Evolutionary conservation across 2,888 invertebrate genomes (phyloP), one percentile per base, ranked within the genome.

Genomic region (Dyspetes luteomarginatus): DNA sequence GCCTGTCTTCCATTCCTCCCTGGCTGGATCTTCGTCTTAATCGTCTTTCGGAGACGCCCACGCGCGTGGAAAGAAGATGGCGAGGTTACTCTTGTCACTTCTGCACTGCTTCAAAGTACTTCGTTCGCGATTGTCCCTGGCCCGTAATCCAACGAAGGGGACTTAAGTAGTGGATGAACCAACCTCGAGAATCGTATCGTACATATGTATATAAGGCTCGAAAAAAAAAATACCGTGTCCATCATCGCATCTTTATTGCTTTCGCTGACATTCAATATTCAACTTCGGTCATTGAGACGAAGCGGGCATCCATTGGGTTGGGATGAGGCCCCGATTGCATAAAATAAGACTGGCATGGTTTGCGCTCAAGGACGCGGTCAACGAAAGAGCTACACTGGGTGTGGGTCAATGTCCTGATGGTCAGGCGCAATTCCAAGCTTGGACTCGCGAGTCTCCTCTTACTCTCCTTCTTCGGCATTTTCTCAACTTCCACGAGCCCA

Each of bases 301-400:
- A 62, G 52, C 71, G 62, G 75, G 67, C 82, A 88, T 88, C n/a
- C 88, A 87, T 88, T 86, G 87, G 84, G 82, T 19, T 12, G 41
- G 64, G 65, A 79, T 71, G 65, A 69, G 78, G 80, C 7, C 9
- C 2, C 52, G 65, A 82, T 90, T 90, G 89, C 89, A 90, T 90
- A 90, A 90, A 90, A 90, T 90, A 90, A 90, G 89, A 85, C 85
- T 87, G 88, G 86, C 89, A 89, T 89, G 87, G 88, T 76, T 26
- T 68, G 76, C 86, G 87, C 87, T 90, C 90, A 90, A 90, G 90
- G 90, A 89, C 90, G 90, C 86, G 84, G 41, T 50, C 85, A 82
- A 88, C 88, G 88, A 90, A 90, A 71, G 74, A 15, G 12, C 65
- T 24, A 30, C 56, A 24, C 48, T 67, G 84, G 87, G 50, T 77